A percentile compares a stretch with the other conserved stretches of the same genome.
phyloP scores from a whole-genome alignment of 1,140 invertebrate species.

The Cherax destructor region DNA sequence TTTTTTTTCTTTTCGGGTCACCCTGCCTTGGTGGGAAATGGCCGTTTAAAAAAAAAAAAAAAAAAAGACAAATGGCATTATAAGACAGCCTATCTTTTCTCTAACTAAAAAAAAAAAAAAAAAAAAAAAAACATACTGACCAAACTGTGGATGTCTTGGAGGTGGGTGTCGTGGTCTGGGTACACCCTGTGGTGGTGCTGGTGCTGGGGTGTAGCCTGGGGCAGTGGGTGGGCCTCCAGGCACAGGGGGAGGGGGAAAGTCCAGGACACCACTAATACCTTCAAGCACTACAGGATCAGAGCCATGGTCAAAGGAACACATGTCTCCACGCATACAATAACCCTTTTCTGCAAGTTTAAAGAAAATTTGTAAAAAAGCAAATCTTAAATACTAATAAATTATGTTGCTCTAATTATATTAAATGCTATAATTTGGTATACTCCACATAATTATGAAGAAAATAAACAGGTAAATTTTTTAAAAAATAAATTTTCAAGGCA shows the following conservation, averaged over 20 bases:
- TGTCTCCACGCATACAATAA: conserved; percentile 95
- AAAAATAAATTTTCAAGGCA: too few species aligned
- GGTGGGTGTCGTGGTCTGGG: conserved; percentile 75
- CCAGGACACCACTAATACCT: conserved; percentile 82
- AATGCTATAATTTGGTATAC: too few species aligned
- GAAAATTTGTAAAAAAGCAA: too few species aligned
- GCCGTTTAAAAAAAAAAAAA: too few species aligned
- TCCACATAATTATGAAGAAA: too few species aligned
- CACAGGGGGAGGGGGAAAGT: conserved; percentile 74
- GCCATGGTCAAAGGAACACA: conserved; percentile 97
- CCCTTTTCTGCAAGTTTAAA: conserved; percentile 84
- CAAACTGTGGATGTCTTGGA: conserved; percentile 59
- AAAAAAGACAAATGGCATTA: too few species aligned
- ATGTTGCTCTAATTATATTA: too few species aligned
- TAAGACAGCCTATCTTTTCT: not conserved
- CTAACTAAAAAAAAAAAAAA: not conserved
- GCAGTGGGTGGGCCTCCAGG: conserved; percentile 36
- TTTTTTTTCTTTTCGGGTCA: too few species aligned
- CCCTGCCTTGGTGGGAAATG: too few species aligned
- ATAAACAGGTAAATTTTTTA: too few species aligned
- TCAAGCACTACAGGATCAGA: conserved; percentile 95
- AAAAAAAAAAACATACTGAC: conserved; percentile 25
- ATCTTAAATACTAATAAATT: too few species aligned
- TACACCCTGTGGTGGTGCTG: conserved; percentile 73
- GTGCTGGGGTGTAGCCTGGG: conserved; percentile 65